These are phyloP conservation scores for Antigone vipio DNA, from an alignment of 2,113 vertebrate species.

Conservation along the genomic window DNA sequence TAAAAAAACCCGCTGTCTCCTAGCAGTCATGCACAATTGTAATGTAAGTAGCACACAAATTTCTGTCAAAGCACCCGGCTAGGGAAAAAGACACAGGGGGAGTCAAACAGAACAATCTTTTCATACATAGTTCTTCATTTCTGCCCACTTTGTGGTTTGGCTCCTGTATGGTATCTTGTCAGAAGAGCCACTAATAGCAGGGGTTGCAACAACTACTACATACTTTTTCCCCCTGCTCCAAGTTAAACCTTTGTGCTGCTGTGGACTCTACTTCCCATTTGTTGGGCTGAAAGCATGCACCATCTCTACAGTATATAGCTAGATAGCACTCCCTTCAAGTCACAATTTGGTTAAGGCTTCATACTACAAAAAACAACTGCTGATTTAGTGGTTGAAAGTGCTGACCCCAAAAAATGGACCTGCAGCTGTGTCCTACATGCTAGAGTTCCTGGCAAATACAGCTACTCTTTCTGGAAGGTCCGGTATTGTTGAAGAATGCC, in stretches of 20 bases:
- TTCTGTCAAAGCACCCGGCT: not conserved
- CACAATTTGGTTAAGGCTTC: not conserved
- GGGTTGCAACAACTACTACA: not conserved
- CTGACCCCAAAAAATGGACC: constrained; percentile 1
- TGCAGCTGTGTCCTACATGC: not conserved
- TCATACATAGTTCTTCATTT: not conserved
- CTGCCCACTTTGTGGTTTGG: constrained; percentile 16
- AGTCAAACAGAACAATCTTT: not conserved
- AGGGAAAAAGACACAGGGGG: not conserved
- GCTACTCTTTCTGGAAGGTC: not conserved
- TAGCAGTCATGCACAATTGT: not conserved
- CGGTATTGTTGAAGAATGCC: not conserved
- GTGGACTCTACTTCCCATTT: not conserved
- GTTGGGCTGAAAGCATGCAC: not conserved
- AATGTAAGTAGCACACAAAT: constrained; percentile 20
- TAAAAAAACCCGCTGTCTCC: not conserved
- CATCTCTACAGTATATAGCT: not conserved
- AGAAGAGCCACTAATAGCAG: not conserved
- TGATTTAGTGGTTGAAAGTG: constrained; percentile 6
- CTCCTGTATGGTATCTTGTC: not conserved
- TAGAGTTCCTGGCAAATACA: not conserved
- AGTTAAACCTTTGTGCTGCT: not conserved
- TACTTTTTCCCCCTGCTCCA: not conserved
- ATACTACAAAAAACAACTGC: not conserved
- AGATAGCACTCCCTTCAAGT: not conserved